These are phyloP conservation scores for Osmerus mordax DNA, from an alignment of 2,113 vertebrate genomes.

Conservation along the genomic window DNA sequence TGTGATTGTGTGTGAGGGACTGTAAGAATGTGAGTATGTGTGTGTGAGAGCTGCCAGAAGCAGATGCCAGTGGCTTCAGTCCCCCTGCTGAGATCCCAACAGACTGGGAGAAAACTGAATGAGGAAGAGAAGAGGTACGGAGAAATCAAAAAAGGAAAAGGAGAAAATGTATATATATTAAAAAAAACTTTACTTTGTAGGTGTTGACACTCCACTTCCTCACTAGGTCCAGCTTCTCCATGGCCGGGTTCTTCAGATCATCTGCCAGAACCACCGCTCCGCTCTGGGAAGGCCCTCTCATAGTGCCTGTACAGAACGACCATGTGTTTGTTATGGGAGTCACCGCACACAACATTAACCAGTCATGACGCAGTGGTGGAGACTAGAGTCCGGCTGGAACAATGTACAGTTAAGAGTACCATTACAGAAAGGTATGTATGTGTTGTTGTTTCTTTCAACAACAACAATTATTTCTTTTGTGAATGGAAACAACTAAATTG, in stretches of 20 bases:
- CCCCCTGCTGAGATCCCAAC: conserved; percentile 19
- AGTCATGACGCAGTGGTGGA: background rate
- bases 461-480: too few species aligned
- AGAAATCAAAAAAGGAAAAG: background rate
- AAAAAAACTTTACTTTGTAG: conserved; percentile 98
- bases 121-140: background rate
- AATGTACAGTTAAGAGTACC: background rate
- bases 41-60: background rate
- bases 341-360: conserved; percentile 10
- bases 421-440: too few species aligned
- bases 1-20: background rate
- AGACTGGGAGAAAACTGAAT: background rate
- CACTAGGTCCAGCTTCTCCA: conserved; percentile 95
- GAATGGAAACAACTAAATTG: background rate
- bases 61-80: background rate
- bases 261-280: conserved; percentile 89
- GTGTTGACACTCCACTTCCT: conserved; percentile 98
- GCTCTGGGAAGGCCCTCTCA: conserved; percentile 65
- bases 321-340: background rate
- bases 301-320: conserved; percentile 45
- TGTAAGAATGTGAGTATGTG: background rate
- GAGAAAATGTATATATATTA: background rate
- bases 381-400: background rate
- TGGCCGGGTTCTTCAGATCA: conserved; percentile 92
- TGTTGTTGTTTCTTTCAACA: too few species aligned